These are phyloP conservation scores for Noctilio leporinus DNA, from an alignment of 2,113 vertebrate genomes.

Conservation along the genomic window DNA sequence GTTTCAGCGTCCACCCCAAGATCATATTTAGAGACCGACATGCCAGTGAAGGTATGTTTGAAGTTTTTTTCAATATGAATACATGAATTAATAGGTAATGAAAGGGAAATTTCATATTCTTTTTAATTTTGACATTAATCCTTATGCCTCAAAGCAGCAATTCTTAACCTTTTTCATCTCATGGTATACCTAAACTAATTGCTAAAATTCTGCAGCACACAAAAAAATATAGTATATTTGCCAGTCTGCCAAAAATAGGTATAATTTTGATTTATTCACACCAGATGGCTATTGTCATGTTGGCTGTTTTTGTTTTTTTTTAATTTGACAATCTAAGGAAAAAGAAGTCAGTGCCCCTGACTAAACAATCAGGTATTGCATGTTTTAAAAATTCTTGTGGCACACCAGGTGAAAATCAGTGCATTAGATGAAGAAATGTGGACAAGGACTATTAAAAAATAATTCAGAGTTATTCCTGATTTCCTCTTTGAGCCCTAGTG, in stretches of 20 bases:
- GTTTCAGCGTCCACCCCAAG: constrained; percentile 89
- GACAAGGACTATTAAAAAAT: neutral
- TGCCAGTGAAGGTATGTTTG: constrained; percentile 89
- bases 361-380: neutral
- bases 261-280: neutral
- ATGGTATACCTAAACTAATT: neutral
- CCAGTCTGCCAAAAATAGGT: neutral
- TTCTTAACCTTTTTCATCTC: neutral
- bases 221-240: neutral
- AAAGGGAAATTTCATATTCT: neutral
- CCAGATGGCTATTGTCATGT: neutral
- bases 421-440: neutral
- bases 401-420: neutral
- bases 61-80: neutral
- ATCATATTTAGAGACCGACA: constrained; percentile 90
- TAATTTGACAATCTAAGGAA: neutral
- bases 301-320: neutral
- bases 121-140: neutral
- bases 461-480: neutral
- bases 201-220: neutral
- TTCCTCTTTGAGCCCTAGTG: neutral
- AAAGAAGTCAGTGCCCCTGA: neutral
- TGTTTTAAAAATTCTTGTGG: neutral
- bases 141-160: neutral
- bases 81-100: neutral